These are phyloP conservation scores for Sebastes hubbsi DNA, from an alignment of 2,797 vertebrate genomes.

Conservation along the genomic window DNA sequence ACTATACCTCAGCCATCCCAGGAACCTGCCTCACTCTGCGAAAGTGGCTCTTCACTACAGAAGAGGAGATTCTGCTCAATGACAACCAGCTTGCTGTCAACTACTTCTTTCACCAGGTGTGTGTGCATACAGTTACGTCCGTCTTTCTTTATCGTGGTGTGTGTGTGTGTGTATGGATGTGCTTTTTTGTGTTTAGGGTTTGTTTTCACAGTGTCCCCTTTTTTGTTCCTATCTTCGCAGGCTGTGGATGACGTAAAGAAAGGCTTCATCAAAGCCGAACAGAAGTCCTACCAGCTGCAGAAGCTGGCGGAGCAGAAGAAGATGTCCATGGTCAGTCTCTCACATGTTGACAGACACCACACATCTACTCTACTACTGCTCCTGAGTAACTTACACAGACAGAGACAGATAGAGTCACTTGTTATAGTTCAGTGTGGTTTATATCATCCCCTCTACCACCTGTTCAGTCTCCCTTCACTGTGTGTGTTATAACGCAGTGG, in stretches of 20 bases:
- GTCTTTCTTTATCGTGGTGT: background rate
- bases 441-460: background rate
- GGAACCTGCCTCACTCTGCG: constrained; percentile 94
- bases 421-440: background rate
- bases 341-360: background rate
- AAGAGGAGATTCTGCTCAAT: constrained; percentile 94
- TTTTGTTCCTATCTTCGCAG: constrained; percentile 65
- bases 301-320: constrained; percentile 95
- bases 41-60: constrained; percentile 97
- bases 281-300: constrained; percentile 96
- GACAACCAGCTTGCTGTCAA: constrained; percentile 94
- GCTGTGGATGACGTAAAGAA: constrained; percentile 95
- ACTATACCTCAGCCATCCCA: constrained; percentile 96
- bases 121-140: background rate
- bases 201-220: background rate
- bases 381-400: background rate
- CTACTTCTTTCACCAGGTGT: constrained; percentile 92
- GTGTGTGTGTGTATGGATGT: background rate
- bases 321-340: constrained; percentile 89
- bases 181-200: background rate
- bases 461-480: background rate
- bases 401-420: background rate
- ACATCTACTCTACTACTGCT: background rate
- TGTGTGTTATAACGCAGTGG: background rate
- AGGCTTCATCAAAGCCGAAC: constrained; percentile 93